Evolutionary conservation across 2,888 invertebrate species (phyloP).

Genomic region (Caenorhabditis drosophilae): DNA sequence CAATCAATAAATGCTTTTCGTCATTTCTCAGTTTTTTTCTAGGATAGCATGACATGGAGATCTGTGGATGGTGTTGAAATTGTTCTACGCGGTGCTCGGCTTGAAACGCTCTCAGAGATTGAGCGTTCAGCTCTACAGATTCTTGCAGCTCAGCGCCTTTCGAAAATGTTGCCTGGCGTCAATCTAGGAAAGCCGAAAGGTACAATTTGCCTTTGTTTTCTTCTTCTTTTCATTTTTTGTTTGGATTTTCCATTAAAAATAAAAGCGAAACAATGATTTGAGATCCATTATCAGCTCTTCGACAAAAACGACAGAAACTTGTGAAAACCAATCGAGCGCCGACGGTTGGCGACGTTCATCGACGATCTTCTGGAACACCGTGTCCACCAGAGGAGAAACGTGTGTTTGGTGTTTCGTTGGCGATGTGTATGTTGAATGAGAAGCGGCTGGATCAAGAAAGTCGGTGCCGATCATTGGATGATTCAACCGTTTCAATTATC

Average conservation of each 20-base stretch:
- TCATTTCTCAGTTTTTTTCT: slow-evolving; percentile 7
- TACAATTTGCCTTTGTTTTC: slow-evolving; percentile 2
- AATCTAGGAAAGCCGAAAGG: slow-evolving; percentile 43
- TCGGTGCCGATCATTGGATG: slow-evolving; percentile 46
- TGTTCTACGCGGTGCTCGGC: slow-evolving; percentile 77
- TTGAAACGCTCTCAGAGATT: slow-evolving; percentile 80
- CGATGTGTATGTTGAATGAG: slow-evolving; percentile 85
- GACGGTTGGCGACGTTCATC: slow-evolving; percentile 72
- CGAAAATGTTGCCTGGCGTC: slow-evolving; percentile 68
- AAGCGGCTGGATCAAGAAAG: slow-evolving; percentile 69
- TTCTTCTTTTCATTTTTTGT: background rate
- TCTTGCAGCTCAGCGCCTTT: slow-evolving; percentile 82
- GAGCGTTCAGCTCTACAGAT: slow-evolving; percentile 80
- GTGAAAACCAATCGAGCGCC: slow-evolving; percentile 83
- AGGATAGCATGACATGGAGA: slow-evolving; percentile 54
- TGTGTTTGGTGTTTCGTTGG: slow-evolving; percentile 84
- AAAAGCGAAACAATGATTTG: slow-evolving; percentile 10
- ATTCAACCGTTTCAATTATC: slow-evolving; percentile 36
- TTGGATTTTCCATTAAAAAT: background rate
- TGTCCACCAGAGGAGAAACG: slow-evolving; percentile 36
- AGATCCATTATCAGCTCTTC: slow-evolving; percentile 44
- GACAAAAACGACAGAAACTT: slow-evolving; percentile 59
- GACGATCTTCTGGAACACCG: slow-evolving; percentile 35
- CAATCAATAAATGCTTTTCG: too few species aligned
- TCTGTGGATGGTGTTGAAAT: slow-evolving; percentile 74